Percentiles rank a stretch among this genome's conserved stretches.
Evolutionary conservation across 2,888 invertebrate species (phyloP).

Genomic region (Epinotia brunnichana): DNA sequence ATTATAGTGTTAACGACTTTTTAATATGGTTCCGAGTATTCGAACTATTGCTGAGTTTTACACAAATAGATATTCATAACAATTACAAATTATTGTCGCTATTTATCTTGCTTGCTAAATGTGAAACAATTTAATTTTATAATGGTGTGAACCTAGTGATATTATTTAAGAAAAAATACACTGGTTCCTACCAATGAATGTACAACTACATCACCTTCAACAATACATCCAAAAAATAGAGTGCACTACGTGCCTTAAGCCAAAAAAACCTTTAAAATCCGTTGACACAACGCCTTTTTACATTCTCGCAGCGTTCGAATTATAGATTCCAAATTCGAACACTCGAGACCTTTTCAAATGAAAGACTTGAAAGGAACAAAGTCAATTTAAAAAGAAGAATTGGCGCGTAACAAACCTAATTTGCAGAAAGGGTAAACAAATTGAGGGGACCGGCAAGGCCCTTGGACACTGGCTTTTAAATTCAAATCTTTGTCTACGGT

Average conservation of each 20-base stretch:
- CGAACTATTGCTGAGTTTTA: not conserved
- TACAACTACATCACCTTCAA: not conserved
- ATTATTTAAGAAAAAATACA: no score
- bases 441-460: constrained; percentile 54
- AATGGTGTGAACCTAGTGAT: no score
- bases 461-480: constrained; percentile 37
- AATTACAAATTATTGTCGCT: no score
- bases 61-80: not conserved
- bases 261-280: not conserved
- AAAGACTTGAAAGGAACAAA: constrained; percentile 50
- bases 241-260: not conserved
- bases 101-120: no score
- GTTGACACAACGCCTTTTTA: not conserved
- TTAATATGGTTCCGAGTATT: constrained; percentile 6
- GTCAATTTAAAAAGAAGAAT: constrained; percentile 51
- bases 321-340: constrained; percentile 39
- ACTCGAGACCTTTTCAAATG: constrained; percentile 45
- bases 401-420: constrained; percentile 68
- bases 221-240: not conserved
- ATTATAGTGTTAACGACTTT: constrained; percentile 11
- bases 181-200: not conserved
- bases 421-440: constrained; percentile 71
- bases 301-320: constrained; percentile 27
- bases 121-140: no score
- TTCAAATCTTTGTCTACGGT: constrained; percentile 33